These are phyloP conservation scores for Drosophila repleta DNA, from an alignment of 1,140 invertebrate species.

Conservation along the genomic window DNA sequence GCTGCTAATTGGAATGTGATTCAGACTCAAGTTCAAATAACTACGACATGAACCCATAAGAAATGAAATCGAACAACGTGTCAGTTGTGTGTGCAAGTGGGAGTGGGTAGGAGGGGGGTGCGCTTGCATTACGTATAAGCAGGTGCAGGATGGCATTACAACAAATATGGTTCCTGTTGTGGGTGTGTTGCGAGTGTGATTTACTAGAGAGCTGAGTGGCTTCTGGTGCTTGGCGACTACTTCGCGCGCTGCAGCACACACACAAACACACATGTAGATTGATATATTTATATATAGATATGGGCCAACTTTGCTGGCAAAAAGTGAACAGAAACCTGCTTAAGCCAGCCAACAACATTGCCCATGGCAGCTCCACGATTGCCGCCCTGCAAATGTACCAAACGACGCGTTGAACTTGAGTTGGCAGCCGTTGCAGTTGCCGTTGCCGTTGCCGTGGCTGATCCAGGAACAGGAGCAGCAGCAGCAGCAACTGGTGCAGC, in stretches of 20 bases:
- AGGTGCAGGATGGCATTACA: conserved; percentile 31
- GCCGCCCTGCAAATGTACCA: conserved; percentile 86
- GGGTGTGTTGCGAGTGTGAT: conserved; percentile 15
- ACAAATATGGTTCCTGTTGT: background rate
- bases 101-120: background rate
- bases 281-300: too few relatives aligned
- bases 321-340: conserved; percentile 86
- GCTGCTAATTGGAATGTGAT: background rate
- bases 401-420: conserved; percentile 88
- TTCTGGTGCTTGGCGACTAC: background rate
- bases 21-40: background rate
- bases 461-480: conserved; percentile 83
- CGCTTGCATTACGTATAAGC: conserved; percentile 11
- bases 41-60: background rate
- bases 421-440: conserved; percentile 80
- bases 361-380: conserved; percentile 87
- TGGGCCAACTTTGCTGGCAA: background rate
- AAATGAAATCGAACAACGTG: background rate
- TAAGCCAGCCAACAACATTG: conserved; percentile 90
- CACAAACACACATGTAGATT: background rate
- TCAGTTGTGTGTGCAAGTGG: background rate
- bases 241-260: conserved; percentile 6
- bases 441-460: background rate
- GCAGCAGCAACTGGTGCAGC: conserved; percentile 86
- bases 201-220: conserved; percentile 26